Evolutionary conservation across 2,113 vertebrate species (phyloP).

Genomic region (Castor canadensis): DNA sequence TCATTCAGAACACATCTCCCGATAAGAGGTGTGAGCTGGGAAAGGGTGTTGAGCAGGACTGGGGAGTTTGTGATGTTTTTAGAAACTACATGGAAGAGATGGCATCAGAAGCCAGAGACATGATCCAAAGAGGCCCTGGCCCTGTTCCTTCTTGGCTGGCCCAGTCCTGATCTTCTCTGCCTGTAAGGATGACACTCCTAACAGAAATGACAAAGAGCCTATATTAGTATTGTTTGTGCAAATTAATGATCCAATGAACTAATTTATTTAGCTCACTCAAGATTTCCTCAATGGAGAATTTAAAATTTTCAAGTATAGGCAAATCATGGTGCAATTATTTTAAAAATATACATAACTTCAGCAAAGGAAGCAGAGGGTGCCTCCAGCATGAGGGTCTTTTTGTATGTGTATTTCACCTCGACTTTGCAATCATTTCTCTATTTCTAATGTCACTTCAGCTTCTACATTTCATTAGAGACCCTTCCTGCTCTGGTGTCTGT

Average conservation of each 20-base stretch:
- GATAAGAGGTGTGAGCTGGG: background rate
- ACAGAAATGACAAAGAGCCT: background rate
- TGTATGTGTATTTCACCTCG: conserved; percentile 60
- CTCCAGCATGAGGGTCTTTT: conserved; percentile 55
- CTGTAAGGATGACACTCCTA: background rate
- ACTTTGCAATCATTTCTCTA: conserved; percentile 53
- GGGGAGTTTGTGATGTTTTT: background rate
- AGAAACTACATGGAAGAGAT: background rate
- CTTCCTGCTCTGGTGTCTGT: background rate
- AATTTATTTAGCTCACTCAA: conserved; percentile 35
- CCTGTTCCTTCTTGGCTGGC: background rate
- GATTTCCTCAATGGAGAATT: conserved; percentile 31
- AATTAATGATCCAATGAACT: conserved; percentile 26
- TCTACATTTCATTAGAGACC: conserved; percentile 40
- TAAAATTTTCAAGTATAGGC: background rate
- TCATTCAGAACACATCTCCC: rapidly evolving
- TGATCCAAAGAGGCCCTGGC: background rate
- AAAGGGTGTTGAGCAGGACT: background rate
- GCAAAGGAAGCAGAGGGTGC: background rate
- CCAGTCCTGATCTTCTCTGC: background rate
- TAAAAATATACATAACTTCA: background rate
- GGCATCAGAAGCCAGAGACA: background rate
- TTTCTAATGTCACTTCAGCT: conserved; percentile 42
- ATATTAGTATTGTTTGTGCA: background rate
- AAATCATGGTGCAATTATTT: background rate